These are phyloP conservation scores for Takifugu bimaculatus DNA, from an alignment of 2,113 vertebrate genomes.

Conservation along the genomic window DNA sequence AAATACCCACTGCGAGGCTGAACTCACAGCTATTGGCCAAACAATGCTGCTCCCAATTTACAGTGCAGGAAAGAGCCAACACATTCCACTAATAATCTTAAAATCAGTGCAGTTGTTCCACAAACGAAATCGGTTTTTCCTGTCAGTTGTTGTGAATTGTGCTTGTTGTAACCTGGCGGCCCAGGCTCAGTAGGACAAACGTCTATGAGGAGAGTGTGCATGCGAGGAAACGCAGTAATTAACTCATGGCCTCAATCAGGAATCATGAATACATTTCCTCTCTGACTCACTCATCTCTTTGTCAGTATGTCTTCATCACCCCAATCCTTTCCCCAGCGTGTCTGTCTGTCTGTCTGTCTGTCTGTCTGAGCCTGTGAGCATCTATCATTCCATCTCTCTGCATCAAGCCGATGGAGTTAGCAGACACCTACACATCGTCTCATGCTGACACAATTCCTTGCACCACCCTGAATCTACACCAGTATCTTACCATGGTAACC, in stretches of 20 bases:
- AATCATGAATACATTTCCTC: conserved; percentile 44
- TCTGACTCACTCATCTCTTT: conserved; percentile 31
- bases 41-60: no score
- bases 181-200: conserved; percentile 51
- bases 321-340: background rate
- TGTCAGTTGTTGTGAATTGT: conserved; percentile 25
- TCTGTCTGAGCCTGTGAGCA: background rate
- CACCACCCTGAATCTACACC: conserved; percentile 34
- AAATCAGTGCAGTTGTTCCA: conserved; percentile 13
- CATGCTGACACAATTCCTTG: conserved; percentile 46
- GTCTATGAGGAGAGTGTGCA: conserved; percentile 35
- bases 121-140: no score
- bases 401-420: conserved; percentile 19
- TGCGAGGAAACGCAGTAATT: conserved; percentile 40
- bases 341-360: conserved; percentile 6
- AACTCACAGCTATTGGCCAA: no score
- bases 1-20: background rate
- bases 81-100: background rate
- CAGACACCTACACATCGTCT: conserved; percentile 36
- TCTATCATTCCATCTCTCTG: conserved; percentile 19
- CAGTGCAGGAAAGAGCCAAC: no score
- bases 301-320: background rate
- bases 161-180: conserved; percentile 30
- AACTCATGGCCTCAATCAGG: conserved; percentile 59
- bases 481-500: conserved; percentile 53